phyloP scores from a whole-genome alignment of 2,888 invertebrate genomes.

The Chloromyia formosa region DNA sequence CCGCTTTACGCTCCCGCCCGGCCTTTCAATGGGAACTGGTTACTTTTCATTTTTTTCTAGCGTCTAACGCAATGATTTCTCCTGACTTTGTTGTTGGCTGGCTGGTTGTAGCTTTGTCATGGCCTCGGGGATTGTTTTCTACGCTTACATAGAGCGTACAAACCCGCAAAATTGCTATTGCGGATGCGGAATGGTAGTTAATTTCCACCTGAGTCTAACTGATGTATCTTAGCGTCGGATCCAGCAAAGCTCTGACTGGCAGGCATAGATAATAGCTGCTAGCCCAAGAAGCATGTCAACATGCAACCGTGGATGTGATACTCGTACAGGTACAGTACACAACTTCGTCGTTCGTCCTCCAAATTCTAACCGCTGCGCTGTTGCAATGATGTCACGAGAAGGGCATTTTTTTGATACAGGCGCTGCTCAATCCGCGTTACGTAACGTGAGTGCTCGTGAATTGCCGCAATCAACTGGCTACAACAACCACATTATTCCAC shows the following conservation, averaged over 20 bases:
- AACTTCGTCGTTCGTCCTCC: conserved; percentile 18
- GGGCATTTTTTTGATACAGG: conserved; percentile 30
- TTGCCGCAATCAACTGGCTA: conserved; percentile 30
- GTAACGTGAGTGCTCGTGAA: conserved; percentile 27
- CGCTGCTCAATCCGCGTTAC: conserved; percentile 9
- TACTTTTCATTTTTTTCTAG: conserved; percentile 45
- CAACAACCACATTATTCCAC: conserved; percentile 3
- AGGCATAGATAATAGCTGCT: neutral
- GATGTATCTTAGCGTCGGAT: neutral
- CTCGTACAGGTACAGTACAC: neutral
- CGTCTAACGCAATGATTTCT: conserved; percentile 34
- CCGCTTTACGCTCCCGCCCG: conserved; percentile 18
- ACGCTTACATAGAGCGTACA: neutral
- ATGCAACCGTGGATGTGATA: neutral
- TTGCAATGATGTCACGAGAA: conserved; percentile 29
- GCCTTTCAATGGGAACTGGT: conserved; percentile 44
- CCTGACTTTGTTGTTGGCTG: conserved; percentile 18
- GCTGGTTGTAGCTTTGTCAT: conserved; percentile 15
- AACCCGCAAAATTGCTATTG: conserved; percentile 32
- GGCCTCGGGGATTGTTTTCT: conserved; percentile 28
- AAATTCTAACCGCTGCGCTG: conserved; percentile 16
- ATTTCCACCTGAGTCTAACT: neutral
- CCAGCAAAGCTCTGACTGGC: neutral
- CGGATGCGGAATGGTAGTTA: neutral
- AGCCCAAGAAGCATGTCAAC: neutral